Percentiles rank a stretch among this genome's conserved stretches.
Evolutionary conservation across 2,888 invertebrate genomes (phyloP).

Genomic region (Lasioglossum morio): DNA sequence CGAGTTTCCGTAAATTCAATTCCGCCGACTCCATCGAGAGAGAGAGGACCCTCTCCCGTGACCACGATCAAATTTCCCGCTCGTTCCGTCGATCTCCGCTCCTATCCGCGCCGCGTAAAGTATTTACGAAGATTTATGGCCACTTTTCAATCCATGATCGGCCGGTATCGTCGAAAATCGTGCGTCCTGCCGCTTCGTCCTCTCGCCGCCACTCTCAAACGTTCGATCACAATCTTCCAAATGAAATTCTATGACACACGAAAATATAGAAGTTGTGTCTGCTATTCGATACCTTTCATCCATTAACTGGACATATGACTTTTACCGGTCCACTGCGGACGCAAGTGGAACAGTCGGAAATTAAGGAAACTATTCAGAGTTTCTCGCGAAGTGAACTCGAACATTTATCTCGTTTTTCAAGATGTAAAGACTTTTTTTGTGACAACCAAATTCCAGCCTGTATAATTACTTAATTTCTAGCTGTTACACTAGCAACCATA

Average conservation of each 20-base stretch:
- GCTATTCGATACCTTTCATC: neutral
- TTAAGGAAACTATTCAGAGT: too few relatives aligned
- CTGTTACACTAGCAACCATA: too few relatives aligned
- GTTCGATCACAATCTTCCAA: conserved; percentile 24
- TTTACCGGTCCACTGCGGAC: too few relatives aligned
- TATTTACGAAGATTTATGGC: conserved; percentile 63
- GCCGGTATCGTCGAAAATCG: conserved; percentile 53
- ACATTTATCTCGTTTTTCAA: too few relatives aligned
- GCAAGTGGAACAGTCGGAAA: too few relatives aligned
- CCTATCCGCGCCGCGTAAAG: conserved; percentile 49
- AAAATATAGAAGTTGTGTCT: neutral
- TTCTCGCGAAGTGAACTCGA: too few relatives aligned
- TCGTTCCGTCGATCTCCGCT: neutral
- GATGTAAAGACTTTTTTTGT: too few relatives aligned
- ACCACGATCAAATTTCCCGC: conserved; percentile 54
- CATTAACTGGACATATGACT: too few relatives aligned
- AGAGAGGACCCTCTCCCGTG: conserved; percentile 17
- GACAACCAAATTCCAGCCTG: too few relatives aligned
- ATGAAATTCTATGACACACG: neutral
- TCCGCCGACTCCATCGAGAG: conserved; percentile 27
- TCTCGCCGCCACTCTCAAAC: conserved; percentile 28
- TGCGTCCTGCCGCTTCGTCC: neutral
- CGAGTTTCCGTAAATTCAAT: conserved; percentile 65
- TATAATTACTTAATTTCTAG: too few relatives aligned
- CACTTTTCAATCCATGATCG: conserved; percentile 64